A percentile compares a stretch with the other conserved stretches of the same genome.
phyloP scores from a whole-genome alignment of 2,888 invertebrate genomes.

The Xylocampa areola region DNA sequence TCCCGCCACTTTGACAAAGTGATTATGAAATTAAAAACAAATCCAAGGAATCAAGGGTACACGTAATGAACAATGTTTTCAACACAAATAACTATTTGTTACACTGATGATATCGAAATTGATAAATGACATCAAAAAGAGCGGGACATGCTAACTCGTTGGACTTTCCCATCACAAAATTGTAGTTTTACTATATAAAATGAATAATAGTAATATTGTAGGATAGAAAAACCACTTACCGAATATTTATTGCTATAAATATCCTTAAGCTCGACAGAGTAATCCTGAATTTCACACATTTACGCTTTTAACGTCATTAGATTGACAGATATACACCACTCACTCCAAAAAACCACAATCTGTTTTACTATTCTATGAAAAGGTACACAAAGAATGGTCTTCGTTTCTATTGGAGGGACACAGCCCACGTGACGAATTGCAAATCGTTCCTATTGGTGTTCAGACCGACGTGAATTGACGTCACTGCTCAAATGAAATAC shows the following conservation, averaged over 20 bases:
- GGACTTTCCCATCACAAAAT: conserved; percentile 82
- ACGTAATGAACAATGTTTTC: conserved; percentile 3
- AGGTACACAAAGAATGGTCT: conserved; percentile 89
- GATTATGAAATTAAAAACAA: conserved; percentile 12
- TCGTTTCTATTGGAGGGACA: conserved; percentile 83
- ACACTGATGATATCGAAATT: conserved; percentile 35
- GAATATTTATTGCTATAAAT: conserved; percentile 91
- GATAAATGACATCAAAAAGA: conserved; percentile 85
- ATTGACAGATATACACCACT: conserved; percentile 89
- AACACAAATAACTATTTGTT: conserved; percentile 12
- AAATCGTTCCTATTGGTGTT: conserved; percentile 81
- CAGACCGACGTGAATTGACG: conserved; percentile 66
- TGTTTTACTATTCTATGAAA: conserved; percentile 88
- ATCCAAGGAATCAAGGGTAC: conserved; percentile 6
- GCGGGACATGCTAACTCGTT: conserved; percentile 83
- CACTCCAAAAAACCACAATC: conserved; percentile 88
- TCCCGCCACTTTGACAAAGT: conserved; percentile 78
- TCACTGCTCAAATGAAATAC: conserved; percentile 68
- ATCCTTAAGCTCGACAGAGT: conserved; percentile 91
- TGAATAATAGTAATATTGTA: conserved; percentile 50
- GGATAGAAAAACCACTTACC: conserved; percentile 87
- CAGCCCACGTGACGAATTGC: conserved; percentile 86
- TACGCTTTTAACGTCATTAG: conserved; percentile 86
- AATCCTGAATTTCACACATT: conserved; percentile 93
- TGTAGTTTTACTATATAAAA: conserved; percentile 73